Conservation (phyloP, 2,888 invertebrate species). For the Pterobdella sp. region DNA sequence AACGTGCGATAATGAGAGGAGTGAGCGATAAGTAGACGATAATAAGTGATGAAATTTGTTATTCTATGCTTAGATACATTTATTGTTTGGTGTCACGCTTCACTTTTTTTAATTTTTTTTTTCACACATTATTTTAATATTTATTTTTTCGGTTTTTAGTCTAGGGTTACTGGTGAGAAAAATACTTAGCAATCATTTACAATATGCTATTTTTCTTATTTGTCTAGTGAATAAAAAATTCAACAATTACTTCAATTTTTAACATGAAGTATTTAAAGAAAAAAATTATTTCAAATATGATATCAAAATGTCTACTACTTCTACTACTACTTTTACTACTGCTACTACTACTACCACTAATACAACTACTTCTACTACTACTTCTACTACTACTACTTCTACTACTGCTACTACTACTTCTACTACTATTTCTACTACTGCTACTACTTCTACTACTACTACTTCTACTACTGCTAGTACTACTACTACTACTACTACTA, state of each 20-base stretch:
- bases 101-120: no score
- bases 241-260: not conserved
- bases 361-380: slow-evolving; percentile 6
- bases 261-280: not conserved
- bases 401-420: not conserved
- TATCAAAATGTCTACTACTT: not conserved
- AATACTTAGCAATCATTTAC: not conserved
- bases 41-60: no score
- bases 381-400: slow-evolving; percentile 4
- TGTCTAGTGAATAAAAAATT: not conserved
- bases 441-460: slow-evolving; percentile 9
- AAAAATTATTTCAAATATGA: not conserved
- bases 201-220: not conserved
- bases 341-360: slow-evolving; percentile 1
- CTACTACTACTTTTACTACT: slow-evolving; percentile 1
- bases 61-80: no score
- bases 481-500: slow-evolving; percentile 18
- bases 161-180: no score
- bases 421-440: slow-evolving; percentile 14
- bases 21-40: no score
- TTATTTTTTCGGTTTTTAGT: no score
- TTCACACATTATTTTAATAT: no score
- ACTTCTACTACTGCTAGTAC: slow-evolving; percentile 5
- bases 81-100: no score
- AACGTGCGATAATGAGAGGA: no score